These are phyloP conservation scores for Corythucha ciliata DNA, from an alignment of 2,888 invertebrate genomes.

Conservation along the genomic window DNA sequence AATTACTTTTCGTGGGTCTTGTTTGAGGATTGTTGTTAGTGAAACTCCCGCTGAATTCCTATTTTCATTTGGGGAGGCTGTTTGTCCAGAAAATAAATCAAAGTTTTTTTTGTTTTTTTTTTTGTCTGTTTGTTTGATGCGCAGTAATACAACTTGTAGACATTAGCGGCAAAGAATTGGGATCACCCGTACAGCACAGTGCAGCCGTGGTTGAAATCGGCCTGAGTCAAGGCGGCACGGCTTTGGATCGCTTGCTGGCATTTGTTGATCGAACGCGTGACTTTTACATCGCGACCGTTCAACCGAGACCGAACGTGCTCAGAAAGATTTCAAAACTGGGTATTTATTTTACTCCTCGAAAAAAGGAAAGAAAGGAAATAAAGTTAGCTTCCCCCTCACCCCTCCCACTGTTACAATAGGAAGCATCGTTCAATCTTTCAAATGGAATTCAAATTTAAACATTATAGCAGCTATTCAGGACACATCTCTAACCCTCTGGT, in stretches of 20 bases:
- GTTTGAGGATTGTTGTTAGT: too few species aligned
- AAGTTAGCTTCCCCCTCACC: too few species aligned
- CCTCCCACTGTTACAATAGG: slow-evolving; percentile 41
- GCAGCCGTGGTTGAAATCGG: slow-evolving; percentile 72
- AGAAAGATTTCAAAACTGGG: slow-evolving; percentile 65
- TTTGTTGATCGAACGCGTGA: slow-evolving; percentile 84
- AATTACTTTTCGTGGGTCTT: too few species aligned
- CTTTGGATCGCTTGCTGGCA: slow-evolving; percentile 72
- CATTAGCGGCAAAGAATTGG: slow-evolving; percentile 63
- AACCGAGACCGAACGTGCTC: slow-evolving; percentile 53
- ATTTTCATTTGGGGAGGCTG: too few species aligned
- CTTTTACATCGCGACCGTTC: slow-evolving; percentile 56
- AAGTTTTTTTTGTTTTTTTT: background rate
- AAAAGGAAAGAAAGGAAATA: too few species aligned
- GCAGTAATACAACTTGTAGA: slow-evolving; percentile 78
- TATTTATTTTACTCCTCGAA: slow-evolving; percentile 43
- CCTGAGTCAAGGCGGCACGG: slow-evolving; percentile 72
- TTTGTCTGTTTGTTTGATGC: too few species aligned
- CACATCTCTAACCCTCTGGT: slow-evolving; percentile 69
- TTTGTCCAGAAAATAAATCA: too few species aligned
- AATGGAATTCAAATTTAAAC: slow-evolving; percentile 67
- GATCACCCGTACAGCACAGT: slow-evolving; percentile 65
- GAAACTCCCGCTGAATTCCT: too few species aligned
- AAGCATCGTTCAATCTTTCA: slow-evolving; percentile 54
- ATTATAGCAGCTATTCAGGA: slow-evolving; percentile 72